phyloP scores from a whole-genome alignment of 1,140 invertebrate species.

The Trinorchestia longiramus region DNA sequence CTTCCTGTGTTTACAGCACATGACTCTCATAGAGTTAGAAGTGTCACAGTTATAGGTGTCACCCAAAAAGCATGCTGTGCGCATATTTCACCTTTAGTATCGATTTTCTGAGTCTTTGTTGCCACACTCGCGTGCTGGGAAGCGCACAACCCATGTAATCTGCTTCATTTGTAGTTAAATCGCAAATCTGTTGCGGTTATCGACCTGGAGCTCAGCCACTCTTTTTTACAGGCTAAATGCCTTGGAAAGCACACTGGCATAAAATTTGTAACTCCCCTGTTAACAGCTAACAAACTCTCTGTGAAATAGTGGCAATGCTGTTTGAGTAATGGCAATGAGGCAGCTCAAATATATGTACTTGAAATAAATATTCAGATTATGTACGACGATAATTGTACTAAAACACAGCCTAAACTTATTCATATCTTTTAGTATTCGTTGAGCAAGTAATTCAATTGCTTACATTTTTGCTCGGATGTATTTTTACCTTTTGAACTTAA shows the following conservation, averaged over 20 bases:
- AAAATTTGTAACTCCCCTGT: not conserved
- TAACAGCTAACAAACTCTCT: no score
- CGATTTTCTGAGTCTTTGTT: conserved; percentile 22
- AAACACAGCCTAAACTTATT: no score
- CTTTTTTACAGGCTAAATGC: not conserved
- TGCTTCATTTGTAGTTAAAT: not conserved
- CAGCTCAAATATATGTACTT: no score
- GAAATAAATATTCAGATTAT: no score
- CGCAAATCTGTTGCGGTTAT: not conserved
- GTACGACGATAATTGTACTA: no score
- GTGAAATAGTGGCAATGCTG: no score
- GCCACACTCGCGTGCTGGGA: not conserved
- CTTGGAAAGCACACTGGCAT: not conserved
- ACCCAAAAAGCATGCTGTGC: not conserved
- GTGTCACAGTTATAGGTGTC: not conserved
- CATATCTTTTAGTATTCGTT: no score
- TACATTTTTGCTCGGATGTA: no score
- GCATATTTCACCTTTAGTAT: conserved; percentile 1
- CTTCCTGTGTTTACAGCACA: not conserved
- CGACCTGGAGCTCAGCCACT: not conserved
- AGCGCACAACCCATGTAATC: not conserved
- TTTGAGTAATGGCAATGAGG: no score
- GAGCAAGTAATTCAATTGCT: no score
- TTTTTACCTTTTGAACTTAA: no score
- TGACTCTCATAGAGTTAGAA: not conserved